phyloP scores from a whole-genome alignment of 23 tunicate species.

The Aplidium turbinatum region DNA sequence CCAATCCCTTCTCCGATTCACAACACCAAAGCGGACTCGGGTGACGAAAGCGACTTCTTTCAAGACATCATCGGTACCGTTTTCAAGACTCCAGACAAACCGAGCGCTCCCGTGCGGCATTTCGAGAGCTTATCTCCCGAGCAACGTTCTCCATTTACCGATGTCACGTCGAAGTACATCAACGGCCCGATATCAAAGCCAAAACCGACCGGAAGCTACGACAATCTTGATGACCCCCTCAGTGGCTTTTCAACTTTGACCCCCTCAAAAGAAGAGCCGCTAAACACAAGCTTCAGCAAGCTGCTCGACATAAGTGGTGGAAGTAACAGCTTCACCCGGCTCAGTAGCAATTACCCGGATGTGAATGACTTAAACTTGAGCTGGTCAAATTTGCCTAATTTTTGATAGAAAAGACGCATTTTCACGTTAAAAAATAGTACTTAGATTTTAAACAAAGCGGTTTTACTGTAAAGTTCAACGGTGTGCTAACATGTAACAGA shows the following conservation, averaged over 20 bases:
- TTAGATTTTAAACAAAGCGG: too few species aligned
- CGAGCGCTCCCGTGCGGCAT: constrained; percentile 30
- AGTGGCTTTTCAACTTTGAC: neutral
- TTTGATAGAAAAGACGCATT: too few species aligned
- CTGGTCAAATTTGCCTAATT: constrained; percentile 48
- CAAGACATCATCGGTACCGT: constrained; percentile 55
- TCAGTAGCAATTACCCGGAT: constrained; percentile 41
- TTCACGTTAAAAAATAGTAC: too few species aligned
- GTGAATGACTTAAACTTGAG: constrained; percentile 40
- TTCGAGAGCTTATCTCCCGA: constrained; percentile 44
- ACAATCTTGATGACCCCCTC: neutral
- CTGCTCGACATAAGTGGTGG: constrained; percentile 64
- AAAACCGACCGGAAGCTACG: neutral
- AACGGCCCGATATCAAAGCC: neutral
- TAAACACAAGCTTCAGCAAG: constrained; percentile 76
- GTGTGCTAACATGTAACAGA: too few species aligned
- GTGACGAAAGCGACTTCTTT: constrained; percentile 33
- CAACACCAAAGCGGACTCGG: neutral
- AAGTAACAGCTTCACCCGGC: constrained; percentile 46
- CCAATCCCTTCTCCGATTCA: constrained; percentile 57
- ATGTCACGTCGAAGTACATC: neutral
- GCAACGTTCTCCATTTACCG: constrained; percentile 24
- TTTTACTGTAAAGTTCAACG: too few species aligned
- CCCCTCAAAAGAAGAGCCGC: constrained; percentile 38
- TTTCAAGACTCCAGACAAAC: constrained; percentile 62